phyloP scores from a whole-genome alignment of 1,140 invertebrate genomes.

The Tetranychus urticae region DNA sequence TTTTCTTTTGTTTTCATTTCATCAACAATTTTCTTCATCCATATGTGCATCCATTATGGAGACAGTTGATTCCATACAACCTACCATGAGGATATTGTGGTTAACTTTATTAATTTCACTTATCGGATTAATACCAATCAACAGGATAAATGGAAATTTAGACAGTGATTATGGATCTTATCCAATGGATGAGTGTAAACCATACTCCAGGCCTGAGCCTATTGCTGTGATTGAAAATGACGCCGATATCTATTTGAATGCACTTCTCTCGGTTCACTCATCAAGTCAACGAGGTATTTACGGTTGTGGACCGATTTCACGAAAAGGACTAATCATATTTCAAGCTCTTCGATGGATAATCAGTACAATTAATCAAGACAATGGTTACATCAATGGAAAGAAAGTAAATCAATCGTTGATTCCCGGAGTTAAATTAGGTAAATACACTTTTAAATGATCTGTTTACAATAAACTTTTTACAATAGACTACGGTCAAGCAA shows the following conservation, averaged over 20 bases:
- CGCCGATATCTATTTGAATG: neutral
- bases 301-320: neutral
- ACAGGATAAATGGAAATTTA: too few relatives aligned
- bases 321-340: neutral
- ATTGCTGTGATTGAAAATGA: neutral
- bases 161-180: too few relatives aligned
- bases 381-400: neutral
- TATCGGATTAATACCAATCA: too few relatives aligned
- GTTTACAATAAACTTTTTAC: too few relatives aligned
- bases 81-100: too few relatives aligned
- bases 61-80: too few relatives aligned
- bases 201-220: neutral
- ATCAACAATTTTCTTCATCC: too few relatives aligned
- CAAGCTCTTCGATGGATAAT: neutral
- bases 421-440: neutral
- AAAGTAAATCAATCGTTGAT: neutral
- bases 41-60: too few relatives aligned
- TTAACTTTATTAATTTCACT: too few relatives aligned
- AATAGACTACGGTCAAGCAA: too few relatives aligned
- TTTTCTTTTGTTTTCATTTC: too few relatives aligned
- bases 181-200: neutral
- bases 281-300: neutral
- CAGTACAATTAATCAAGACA: neutral
- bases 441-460: neutral
- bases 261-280: neutral